Evolutionary conservation across 92 coral and sea anemone species (phyloP).

Genomic region (Heteractis magnifica): DNA sequence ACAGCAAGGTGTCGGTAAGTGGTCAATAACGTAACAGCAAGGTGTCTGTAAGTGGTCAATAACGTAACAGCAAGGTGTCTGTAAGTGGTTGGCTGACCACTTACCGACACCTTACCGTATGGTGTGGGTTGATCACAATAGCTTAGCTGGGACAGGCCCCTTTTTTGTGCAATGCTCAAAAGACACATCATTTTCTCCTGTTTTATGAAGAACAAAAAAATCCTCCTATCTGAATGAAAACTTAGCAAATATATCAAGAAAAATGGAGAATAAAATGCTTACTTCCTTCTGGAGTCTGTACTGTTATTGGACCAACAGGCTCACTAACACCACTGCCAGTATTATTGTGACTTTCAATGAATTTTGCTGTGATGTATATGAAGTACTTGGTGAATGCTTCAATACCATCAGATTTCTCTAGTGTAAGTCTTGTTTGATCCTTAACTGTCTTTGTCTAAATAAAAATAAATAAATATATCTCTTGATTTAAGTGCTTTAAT

Average conservation of each 20-base stretch:
- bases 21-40: no score
- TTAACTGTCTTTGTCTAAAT: not conserved
- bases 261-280: not conserved
- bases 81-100: not conserved
- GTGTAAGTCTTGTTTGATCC: not conserved
- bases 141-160: no score
- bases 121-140: no score
- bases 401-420: not conserved
- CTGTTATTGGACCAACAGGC: conserved; percentile 10
- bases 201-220: no score
- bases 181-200: no score
- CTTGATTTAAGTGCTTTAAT: not conserved
- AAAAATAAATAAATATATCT: not conserved
- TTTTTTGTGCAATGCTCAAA: no score
- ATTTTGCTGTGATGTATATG: not conserved
- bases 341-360: not conserved
- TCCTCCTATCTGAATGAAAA: no score
- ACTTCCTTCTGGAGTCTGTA: conserved; percentile 13
- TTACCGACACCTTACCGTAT: no score
- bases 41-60: not conserved
- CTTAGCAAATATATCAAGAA: no score
- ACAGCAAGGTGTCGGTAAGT: not conserved
- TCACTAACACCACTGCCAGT: not conserved
- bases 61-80: no score
- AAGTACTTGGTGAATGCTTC: not conserved